Base-by-base conservation (phyloP, 2,888 invertebrate species). In the Parapristionchus giblindavisi region DNA sequence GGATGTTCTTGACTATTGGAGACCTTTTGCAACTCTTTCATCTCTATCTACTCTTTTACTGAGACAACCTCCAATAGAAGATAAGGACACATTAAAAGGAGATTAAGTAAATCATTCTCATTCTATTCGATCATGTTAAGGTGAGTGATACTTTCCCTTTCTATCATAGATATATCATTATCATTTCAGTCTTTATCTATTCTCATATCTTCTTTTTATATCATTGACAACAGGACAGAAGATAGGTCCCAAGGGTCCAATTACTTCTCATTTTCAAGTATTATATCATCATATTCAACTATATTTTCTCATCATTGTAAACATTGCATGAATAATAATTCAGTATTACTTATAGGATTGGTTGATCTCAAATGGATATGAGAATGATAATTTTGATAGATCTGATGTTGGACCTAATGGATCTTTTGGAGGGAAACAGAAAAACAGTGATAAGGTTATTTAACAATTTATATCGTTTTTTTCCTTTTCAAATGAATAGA, bases 401-500 rank as follows among this genome's bases (percentile, higher is more conserved):
- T 81, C 87, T 21, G 87, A 87, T 77, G 85, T 87, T 52, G 87
- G 87, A 2, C 86, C 87, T 8, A 85, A 84, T 70, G 87, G 87
- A 21, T 83, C 83, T 73, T 87, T 84, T 68, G 87, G 87, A n/a
- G 87, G 87, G n/a, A 84, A 80, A 74, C 77, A 78, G 24, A 74
- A 78, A 63, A 77, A 80, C 8, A 76, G 75, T 14, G 85, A 87
- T 36, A 75, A 77, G 61, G 84, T 85, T 8, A 73, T n/a, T 2
- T 5, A n/a, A 8, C 14, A 8, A 8, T 54, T 14, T 14, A n/a
- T 24, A 8, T 14, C 24, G 54, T 54, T 14, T 54, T 14, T 54
- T 54, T n/a, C n/a, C n/a, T 1, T 24, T 40, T 65, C 29, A 8
- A 4, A 21, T 11, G 6, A n/a, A 48, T 4, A 36, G 61, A 21